Percentiles rank a stretch among this genome's conserved stretches.
Evolutionary conservation across 2,797 vertebrate genomes (phyloP).

Genomic region (Anniella stebbinsi): DNA sequence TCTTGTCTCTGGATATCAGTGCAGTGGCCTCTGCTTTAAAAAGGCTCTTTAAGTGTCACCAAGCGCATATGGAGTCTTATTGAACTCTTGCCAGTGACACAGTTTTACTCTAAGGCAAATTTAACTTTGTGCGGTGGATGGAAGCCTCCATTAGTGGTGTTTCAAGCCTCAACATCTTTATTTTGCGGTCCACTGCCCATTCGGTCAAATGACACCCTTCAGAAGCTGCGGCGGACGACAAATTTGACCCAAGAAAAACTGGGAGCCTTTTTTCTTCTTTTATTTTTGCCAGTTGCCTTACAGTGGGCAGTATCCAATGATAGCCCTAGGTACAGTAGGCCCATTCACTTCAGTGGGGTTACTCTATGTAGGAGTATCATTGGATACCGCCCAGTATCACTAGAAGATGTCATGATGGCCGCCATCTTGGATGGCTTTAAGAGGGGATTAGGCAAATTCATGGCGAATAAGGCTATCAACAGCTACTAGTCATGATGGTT

Average conservation of each 20-base stretch:
- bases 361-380: too few species aligned
- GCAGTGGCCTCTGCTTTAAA: too few species aligned
- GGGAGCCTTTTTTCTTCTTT: background rate
- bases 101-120: background rate
- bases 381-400: too few species aligned
- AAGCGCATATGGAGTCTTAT: background rate
- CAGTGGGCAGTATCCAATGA: too few species aligned
- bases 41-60: too few species aligned
- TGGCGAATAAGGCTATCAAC: too few species aligned
- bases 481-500: too few species aligned
- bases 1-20: background rate
- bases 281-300: background rate
- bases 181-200: background rate
- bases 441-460: too few species aligned
- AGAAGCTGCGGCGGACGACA: background rate
- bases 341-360: too few species aligned
- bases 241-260: background rate
- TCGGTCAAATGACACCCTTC: constrained; percentile 1
- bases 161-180: background rate
- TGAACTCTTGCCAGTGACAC: background rate
- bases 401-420: too few species aligned
- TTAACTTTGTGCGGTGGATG: constrained; percentile 3
- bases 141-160: background rate
- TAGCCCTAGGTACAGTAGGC: too few species aligned
- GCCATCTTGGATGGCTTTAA: too few species aligned